Evolutionary conservation across 2,113 vertebrate species (phyloP).

Genomic region (Hypomesus transpacificus): DNA sequence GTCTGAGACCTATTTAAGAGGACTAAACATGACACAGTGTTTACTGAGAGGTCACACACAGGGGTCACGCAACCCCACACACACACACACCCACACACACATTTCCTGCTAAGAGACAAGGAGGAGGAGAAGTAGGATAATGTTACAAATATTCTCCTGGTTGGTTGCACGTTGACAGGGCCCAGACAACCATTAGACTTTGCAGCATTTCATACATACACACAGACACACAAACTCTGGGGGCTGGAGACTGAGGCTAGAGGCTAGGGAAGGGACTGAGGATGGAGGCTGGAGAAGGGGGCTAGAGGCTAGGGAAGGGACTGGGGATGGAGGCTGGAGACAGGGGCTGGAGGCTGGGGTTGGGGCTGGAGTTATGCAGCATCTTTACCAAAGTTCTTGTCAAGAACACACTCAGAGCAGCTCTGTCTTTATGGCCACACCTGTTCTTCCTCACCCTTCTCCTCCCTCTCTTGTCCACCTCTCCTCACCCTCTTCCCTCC

Average conservation of each 20-base stretch:
- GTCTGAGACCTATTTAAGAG: constrained; percentile 73
- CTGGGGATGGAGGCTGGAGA: background rate
- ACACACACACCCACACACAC: no score
- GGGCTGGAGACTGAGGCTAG: background rate
- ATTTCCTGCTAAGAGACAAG: constrained; percentile 59
- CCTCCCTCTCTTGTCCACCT: no score
- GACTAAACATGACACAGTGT: constrained; percentile 78
- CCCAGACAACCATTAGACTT: background rate
- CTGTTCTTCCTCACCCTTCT: no score
- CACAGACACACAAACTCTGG: background rate
- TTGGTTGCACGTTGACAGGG: constrained; percentile 18
- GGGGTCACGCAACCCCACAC: constrained; percentile 57
- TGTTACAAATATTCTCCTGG: constrained; percentile 38
- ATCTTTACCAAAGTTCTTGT: no score
- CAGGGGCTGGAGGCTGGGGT: no score
- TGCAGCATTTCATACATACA: background rate
- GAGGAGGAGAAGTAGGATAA: constrained; percentile 72
- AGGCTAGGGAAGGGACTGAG: background rate
- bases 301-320: background rate
- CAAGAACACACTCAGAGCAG: background rate
- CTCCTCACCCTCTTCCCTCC: no score
- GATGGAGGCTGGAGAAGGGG: background rate
- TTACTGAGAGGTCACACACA: constrained; percentile 77
- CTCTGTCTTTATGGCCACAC: background rate
- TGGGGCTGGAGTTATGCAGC: no score